A percentile compares a stretch with the other conserved stretches of the same genome.
Evolutionary conservation across 2,113 vertebrate genomes (phyloP).

Genomic region (Noctilio leporinus): DNA sequence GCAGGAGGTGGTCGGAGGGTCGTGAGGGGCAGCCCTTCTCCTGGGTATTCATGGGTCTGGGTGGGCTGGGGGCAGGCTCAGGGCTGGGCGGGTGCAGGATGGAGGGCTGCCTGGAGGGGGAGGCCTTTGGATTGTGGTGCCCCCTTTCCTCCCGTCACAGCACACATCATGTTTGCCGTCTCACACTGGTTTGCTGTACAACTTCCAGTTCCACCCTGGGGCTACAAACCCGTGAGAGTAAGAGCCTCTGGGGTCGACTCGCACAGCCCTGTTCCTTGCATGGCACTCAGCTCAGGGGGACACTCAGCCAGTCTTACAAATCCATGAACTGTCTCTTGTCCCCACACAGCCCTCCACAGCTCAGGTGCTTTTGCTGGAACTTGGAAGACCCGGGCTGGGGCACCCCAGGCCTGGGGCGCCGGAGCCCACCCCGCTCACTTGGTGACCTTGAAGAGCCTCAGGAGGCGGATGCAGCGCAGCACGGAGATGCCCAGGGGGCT

Average conservation of each 20-base stretch:
- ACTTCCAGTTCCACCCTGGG: neutral
- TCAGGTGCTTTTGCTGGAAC: accelerated
- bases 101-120: neutral
- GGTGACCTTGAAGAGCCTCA: conserved; percentile 95
- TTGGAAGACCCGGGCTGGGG: neutral
- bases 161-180: accelerated
- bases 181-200: neutral
- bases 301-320: neutral
- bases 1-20: neutral
- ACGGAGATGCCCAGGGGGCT: conserved; percentile 94
- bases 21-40: accelerated
- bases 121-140: neutral
- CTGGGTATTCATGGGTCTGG: accelerated
- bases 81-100: accelerated
- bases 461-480: conserved; percentile 93
- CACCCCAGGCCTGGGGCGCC: neutral
- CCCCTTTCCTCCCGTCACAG: neutral
- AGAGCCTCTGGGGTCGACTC: neutral
- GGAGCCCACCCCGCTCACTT: conserved; percentile 77
- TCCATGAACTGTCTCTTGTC: neutral
- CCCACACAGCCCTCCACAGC: neutral
- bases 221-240: neutral
- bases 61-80: neutral
- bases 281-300: neutral
- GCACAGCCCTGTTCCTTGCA: neutral